Evolutionary conservation across 2,113 vertebrate species (phyloP).

Genomic region (Dinomys branickii): DNA sequence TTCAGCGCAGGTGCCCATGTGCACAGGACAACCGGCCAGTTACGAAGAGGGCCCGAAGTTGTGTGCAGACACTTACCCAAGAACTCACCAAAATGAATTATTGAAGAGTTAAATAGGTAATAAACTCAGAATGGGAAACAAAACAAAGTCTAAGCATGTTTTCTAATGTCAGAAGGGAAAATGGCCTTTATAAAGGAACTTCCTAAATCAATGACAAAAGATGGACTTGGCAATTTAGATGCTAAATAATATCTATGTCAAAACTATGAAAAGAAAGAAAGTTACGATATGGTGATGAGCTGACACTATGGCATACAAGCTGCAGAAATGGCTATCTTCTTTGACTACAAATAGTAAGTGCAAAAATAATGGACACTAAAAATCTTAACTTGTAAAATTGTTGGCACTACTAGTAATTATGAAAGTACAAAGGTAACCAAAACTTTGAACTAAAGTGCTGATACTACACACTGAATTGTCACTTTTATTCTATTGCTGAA

Average conservation of each 20-base stretch:
- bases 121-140: background rate
- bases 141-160: background rate
- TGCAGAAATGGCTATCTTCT: background rate
- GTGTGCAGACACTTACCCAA: background rate
- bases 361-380: background rate
- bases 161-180: background rate
- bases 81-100: background rate
- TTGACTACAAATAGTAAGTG: background rate
- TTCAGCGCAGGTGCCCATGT: background rate
- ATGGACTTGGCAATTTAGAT: background rate
- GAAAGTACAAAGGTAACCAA: background rate
- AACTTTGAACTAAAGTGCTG: background rate
- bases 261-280: background rate
- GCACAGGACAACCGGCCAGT: background rate
- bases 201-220: background rate
- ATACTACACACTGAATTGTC: background rate
- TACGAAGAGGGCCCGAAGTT: background rate
- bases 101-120: slow-evolving; percentile 1
- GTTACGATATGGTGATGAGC: background rate
- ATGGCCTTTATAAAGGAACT: background rate
- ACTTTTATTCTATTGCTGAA: background rate
- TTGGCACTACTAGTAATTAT: background rate
- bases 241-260: background rate
- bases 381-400: background rate
- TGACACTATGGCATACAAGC: background rate